A percentile compares a stretch with the other conserved stretches of the same genome.
Evolutionary conservation across 1,140 invertebrate genomes (phyloP).

Genomic region (Zophobas morio): DNA sequence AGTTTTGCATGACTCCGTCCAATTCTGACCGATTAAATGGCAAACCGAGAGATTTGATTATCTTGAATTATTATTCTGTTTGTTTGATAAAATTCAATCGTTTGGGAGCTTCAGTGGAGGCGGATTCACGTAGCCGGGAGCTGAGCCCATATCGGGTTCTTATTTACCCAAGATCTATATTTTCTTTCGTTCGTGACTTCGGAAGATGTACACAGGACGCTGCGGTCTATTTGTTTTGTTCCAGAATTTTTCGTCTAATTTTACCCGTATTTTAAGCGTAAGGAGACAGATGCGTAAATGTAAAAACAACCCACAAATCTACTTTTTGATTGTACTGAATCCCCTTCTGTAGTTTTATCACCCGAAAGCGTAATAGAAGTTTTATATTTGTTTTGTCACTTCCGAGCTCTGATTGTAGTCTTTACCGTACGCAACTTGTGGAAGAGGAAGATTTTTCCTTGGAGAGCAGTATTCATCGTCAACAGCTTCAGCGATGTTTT

Average conservation of each 20-base stretch:
- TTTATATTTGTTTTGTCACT: not conserved
- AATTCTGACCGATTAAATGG: constrained; percentile 10
- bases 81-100: constrained; percentile 32
- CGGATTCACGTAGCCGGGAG: constrained; percentile 2
- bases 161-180: constrained; percentile 8
- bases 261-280: not conserved
- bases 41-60: constrained; percentile 18
- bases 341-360: not conserved
- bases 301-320: not conserved
- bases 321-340: not conserved
- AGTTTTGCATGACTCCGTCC: no score
- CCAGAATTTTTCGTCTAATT: not conserved
- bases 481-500: not conserved
- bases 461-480: not conserved
- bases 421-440: not conserved
- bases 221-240: not conserved
- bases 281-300: no score
- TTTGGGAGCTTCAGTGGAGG: constrained; percentile 4
- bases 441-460: not conserved
- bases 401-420: not conserved
- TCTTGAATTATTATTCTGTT: constrained; percentile 36
- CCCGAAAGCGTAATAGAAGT: not conserved
- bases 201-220: not conserved
- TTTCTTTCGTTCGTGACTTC: constrained; percentile 15
- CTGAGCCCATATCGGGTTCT: not conserved